Evolutionary conservation across 2,888 invertebrate species (phyloP).

Genomic region (Drosophila buzzatii): DNA sequence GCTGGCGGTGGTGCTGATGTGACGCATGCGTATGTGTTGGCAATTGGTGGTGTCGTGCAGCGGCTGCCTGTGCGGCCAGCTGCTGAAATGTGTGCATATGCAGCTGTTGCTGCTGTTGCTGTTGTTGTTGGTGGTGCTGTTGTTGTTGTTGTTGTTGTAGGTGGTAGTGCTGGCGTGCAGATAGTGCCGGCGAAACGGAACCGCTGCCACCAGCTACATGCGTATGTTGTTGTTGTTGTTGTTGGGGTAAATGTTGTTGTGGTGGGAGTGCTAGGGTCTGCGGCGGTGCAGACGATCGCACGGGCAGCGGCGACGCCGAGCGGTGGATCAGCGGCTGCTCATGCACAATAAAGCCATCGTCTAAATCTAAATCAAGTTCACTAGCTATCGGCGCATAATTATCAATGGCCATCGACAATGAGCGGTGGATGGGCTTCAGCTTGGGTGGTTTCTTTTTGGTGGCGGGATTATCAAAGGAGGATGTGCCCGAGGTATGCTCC

Average conservation of each 20-base stretch:
- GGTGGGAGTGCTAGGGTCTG: conserved; percentile 82
- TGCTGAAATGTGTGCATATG: conserved; percentile 81
- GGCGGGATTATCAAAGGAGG: conserved; percentile 84
- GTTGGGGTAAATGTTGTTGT: conserved; percentile 70
- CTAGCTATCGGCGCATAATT: conserved; percentile 82
- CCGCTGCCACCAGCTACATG: conserved; percentile 78
- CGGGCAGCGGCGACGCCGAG: conserved; percentile 83
- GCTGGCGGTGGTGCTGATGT: conserved; percentile 66
- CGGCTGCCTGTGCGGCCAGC: conserved; percentile 77
- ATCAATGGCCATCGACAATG: conserved; percentile 85
- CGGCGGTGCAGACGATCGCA: conserved; percentile 83
- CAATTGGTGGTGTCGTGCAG: conserved; percentile 76
- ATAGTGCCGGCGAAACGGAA: conserved; percentile 82
- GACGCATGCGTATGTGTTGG: conserved; percentile 64
- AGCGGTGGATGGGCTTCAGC: conserved; percentile 85
- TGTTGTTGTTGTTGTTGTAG: conserved; percentile 64
- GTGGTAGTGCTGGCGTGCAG: conserved; percentile 83
- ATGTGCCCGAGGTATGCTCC: conserved; percentile 81
- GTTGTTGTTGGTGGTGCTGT: conserved; percentile 65
- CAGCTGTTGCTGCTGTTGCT: conserved; percentile 74
- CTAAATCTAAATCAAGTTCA: conserved; percentile 63
- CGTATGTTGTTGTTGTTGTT: conserved; percentile 62
- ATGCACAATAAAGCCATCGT: conserved; percentile 79
- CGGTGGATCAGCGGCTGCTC: conserved; percentile 84
- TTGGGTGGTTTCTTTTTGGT: conserved; percentile 85